Percentiles rank a stretch among this genome's conserved stretches.
phyloP scores from a whole-genome alignment of 1,140 invertebrate species.

The Coptotermes formosanus region DNA sequence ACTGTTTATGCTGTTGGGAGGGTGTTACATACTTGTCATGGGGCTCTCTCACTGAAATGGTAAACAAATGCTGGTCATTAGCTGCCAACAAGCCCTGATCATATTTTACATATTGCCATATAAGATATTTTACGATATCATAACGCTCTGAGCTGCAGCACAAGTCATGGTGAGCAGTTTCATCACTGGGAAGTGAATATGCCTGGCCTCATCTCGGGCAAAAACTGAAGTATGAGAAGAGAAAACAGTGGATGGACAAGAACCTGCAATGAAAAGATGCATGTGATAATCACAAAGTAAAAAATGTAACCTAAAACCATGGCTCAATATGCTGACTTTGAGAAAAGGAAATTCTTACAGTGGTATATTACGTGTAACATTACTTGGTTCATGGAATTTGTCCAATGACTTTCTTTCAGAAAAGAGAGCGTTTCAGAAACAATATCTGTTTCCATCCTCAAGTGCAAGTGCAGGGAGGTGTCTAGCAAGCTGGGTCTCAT shows the following conservation, averaged over 20 bases:
- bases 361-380: neutral
- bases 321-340: conserved; percentile 24
- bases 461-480: neutral
- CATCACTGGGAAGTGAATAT: too few species aligned
- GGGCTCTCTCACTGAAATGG: too few species aligned
- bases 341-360: conserved; percentile 28
- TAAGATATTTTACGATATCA: too few species aligned
- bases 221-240: conserved; percentile 78
- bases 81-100: too few species aligned
- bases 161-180: too few species aligned
- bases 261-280: conserved; percentile 63
- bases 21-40: too few species aligned
- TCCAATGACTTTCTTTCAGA: neutral
- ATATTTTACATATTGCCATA: too few species aligned
- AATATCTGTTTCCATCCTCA: too few species aligned
- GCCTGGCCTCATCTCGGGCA: conserved; percentile 56
- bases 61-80: too few species aligned
- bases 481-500: too few species aligned
- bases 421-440: neutral
- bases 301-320: conserved; percentile 33
- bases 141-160: too few species aligned
- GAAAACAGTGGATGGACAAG: conserved; percentile 80
- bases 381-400: neutral
- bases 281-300: conserved; percentile 39
- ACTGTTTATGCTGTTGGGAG: too few species aligned